phyloP scores from a whole-genome alignment of 2,797 vertebrate genomes.

The Calcarius lapponicus region DNA sequence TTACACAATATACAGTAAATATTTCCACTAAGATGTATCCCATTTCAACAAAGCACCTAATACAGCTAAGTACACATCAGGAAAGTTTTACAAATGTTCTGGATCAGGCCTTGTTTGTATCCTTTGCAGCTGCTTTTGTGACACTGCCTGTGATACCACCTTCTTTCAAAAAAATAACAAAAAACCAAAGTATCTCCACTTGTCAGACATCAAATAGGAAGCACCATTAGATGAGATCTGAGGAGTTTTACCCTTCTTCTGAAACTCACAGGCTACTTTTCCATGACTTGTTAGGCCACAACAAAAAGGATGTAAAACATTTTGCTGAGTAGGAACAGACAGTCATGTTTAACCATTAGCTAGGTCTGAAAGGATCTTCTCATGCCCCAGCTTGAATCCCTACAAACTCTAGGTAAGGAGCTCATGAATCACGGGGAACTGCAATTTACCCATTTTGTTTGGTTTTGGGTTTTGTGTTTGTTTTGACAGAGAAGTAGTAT shows the following conservation, averaged over 20 bases:
- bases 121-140: background rate
- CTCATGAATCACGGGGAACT: background rate
- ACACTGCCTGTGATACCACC: background rate
- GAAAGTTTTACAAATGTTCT: background rate
- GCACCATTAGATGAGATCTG: background rate
- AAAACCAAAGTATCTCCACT: background rate
- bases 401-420: background rate
- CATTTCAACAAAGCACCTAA: background rate
- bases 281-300: background rate
- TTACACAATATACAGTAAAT: background rate
- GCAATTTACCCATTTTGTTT: background rate
- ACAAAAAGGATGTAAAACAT: background rate
- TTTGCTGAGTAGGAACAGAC: background rate
- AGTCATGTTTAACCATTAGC: background rate
- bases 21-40: background rate
- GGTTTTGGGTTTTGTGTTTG: background rate
- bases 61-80: background rate
- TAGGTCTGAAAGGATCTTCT: background rate
- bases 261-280: background rate
- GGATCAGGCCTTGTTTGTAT: background rate
- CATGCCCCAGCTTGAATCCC: background rate
- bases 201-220: background rate
- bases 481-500: background rate
- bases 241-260: background rate
- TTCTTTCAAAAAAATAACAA: background rate